Percentiles rank a stretch among this genome's conserved stretches.
Conservation (phyloP, 2,113 vertebrate species). For the Lagopus muta region DNA sequence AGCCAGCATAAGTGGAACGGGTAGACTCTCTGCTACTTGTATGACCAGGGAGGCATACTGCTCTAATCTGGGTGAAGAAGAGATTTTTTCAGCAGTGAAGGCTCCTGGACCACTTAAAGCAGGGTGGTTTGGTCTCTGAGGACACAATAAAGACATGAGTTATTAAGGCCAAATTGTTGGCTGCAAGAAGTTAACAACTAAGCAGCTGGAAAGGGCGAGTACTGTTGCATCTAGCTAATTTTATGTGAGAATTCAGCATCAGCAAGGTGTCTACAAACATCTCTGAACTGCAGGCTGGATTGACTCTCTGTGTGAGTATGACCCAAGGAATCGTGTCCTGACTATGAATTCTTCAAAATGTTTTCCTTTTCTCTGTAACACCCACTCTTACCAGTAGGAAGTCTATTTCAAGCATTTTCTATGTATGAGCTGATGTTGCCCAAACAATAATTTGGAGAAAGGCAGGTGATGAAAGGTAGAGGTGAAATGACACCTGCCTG, state of each 20-base stretch:
- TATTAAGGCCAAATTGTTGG: neutral
- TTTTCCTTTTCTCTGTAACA: neutral
- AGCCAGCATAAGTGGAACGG: neutral
- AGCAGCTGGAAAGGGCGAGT: neutral
- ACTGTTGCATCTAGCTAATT: neutral
- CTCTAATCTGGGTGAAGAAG: neutral
- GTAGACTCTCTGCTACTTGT: neutral
- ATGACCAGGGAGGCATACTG: neutral
- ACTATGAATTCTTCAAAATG: neutral
- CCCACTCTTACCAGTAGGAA: neutral
- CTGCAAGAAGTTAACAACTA: neutral
- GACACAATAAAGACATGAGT: neutral
- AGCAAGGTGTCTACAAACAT: neutral
- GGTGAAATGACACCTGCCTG: neutral
- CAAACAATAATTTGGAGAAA: neutral
- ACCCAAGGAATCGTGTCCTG: neutral
- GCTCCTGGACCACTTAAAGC: neutral
- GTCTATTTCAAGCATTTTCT: neutral
- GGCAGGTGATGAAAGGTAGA: neutral
- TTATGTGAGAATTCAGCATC: neutral
- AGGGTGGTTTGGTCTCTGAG: neutral
- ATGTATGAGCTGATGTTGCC: neutral
- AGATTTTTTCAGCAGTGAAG: neutral
- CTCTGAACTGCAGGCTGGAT: neutral
- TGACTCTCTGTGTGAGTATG: neutral